phyloP scores from a whole-genome alignment of 2,888 invertebrate species.

The Folsomia manolachei region DNA sequence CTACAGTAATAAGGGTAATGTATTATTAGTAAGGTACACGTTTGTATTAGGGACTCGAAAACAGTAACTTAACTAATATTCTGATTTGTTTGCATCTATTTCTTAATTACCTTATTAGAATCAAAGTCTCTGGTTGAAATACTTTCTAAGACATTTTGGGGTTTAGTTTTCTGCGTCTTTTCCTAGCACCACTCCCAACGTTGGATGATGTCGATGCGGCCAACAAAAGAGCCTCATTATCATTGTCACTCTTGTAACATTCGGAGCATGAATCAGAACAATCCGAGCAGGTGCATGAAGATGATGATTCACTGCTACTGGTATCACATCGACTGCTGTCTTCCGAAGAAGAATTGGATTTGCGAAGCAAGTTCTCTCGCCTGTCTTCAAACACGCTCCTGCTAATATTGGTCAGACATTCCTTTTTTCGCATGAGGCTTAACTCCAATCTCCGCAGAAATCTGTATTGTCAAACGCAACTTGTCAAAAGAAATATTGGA shows the following conservation, averaged over 20 bases:
- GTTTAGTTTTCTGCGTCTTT: conserved; percentile 21
- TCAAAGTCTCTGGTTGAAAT: conserved; percentile 34
- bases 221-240: conserved; percentile 26
- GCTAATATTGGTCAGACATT: conserved; percentile 40
- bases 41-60: too few relatives aligned
- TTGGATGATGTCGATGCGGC: conserved; percentile 22
- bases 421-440: conserved; percentile 62
- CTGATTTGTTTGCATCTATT: conserved; percentile 27
- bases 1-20: too few relatives aligned
- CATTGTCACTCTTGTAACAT: background rate
- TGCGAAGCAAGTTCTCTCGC: conserved; percentile 32
- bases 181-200: background rate
- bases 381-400: conserved; percentile 10
- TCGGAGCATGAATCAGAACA: background rate
- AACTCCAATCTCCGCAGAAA: conserved; percentile 69
- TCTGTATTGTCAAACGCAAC: conserved; percentile 55
- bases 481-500: too few relatives aligned
- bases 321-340: conserved; percentile 43
- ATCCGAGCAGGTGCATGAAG: conserved; percentile 12
- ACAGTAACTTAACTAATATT: too few relatives aligned
- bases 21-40: too few relatives aligned
- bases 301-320: conserved; percentile 36
- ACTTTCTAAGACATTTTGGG: conserved; percentile 33
- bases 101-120: conserved; percentile 30
- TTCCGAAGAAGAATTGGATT: conserved; percentile 35